Percentiles rank a stretch among this genome's conserved stretches.
phyloP scores from a whole-genome alignment of 2,113 vertebrate genomes.

The Deroptyus accipitrinus region DNA sequence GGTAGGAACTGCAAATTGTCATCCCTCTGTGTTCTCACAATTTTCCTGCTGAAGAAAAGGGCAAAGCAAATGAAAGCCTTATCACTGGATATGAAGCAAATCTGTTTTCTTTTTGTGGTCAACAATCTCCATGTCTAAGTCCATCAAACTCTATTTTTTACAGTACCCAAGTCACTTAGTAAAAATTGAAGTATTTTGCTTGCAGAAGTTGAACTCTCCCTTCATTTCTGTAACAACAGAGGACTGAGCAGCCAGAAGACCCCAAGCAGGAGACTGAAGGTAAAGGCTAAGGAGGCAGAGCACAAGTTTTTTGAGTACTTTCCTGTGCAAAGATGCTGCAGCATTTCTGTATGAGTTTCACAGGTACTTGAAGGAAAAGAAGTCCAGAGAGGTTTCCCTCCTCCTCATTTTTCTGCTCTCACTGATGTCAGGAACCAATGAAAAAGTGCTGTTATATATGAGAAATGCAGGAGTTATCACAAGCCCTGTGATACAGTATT shows the following conservation, averaged over 20 bases:
- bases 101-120: neutral
- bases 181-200: neutral
- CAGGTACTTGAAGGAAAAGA: neutral
- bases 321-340: neutral
- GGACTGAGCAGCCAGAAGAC: neutral
- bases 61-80: neutral
- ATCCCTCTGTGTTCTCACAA: neutral
- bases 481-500: neutral
- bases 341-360: neutral
- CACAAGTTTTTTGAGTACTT: rapidly evolving
- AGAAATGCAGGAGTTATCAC: neutral
- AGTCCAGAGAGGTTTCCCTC: neutral
- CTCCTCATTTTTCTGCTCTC: neutral
- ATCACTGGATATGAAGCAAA: neutral
- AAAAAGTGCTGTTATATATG: neutral
- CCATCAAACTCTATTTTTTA: neutral
- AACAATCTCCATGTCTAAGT: neutral
- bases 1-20: neutral
- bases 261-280: neutral
- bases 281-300: neutral
- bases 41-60: neutral
- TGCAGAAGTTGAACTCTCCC: neutral
- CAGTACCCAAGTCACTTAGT: neutral
- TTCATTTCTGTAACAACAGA: neutral
- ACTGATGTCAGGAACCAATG: neutral